A percentile compares a stretch with the other conserved stretches of the same genome.
phyloP scores from a whole-genome alignment of 2,797 vertebrate genomes.

The Amphiprion clarkii region DNA sequence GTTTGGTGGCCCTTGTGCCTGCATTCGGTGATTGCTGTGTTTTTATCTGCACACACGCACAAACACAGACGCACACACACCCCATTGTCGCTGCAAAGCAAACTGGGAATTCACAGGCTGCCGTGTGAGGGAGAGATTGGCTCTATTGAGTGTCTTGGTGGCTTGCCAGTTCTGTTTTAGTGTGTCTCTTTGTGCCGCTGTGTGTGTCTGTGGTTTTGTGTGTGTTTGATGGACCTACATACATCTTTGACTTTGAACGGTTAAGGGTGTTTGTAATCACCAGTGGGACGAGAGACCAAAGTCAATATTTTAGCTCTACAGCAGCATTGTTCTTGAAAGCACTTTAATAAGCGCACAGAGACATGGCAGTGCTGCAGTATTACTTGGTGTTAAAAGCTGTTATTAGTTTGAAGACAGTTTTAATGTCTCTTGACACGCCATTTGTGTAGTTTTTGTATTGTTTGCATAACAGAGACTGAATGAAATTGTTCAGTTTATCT shows the following conservation, averaged over 20 bases:
- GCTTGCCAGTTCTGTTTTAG: slow-evolving; percentile 73
- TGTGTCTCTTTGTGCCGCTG: slow-evolving; percentile 55
- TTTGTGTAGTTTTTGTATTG: slow-evolving; percentile 8
- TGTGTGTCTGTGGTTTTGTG: slow-evolving; percentile 49
- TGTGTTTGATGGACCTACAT: slow-evolving; percentile 73
- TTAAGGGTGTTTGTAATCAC: slow-evolving; percentile 79
- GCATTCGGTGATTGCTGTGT: slow-evolving; percentile 72
- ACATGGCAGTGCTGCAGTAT: slow-evolving; percentile 34
- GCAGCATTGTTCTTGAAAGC: slow-evolving; percentile 71
- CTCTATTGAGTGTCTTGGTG: slow-evolving; percentile 76
- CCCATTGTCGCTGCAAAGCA: slow-evolving; percentile 71
- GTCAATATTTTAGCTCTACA: slow-evolving; percentile 68
- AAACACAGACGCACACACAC: slow-evolving; percentile 44
- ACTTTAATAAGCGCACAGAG: slow-evolving; percentile 66
- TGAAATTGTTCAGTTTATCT: neutral
- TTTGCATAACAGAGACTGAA: slow-evolving; percentile 23
- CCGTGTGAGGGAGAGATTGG: slow-evolving; percentile 75
- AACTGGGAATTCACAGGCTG: slow-evolving; percentile 79
- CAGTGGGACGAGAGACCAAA: slow-evolving; percentile 69
- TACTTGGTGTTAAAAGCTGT: slow-evolving; percentile 60
- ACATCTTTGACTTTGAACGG: slow-evolving; percentile 81
- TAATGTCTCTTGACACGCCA: slow-evolving; percentile 23
- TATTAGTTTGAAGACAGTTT: slow-evolving; percentile 53
- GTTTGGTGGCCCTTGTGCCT: slow-evolving; percentile 76
- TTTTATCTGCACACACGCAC: slow-evolving; percentile 69